Evolutionary conservation across 2,113 vertebrate genomes (phyloP).

Genomic region (Psephotus haematonotus): DNA sequence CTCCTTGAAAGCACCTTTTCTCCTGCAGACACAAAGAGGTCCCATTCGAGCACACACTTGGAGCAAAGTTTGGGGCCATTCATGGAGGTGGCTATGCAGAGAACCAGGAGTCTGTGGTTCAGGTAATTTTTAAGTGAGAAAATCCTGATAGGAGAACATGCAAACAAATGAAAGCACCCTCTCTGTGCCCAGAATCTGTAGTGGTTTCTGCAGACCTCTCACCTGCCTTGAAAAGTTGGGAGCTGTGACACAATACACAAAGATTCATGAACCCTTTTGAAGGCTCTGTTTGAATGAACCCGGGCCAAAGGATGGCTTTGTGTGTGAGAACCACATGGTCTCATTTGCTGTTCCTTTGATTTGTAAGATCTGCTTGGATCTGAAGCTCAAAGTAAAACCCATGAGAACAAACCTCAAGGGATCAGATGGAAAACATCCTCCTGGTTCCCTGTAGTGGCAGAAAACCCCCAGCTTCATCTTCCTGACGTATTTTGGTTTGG

Average conservation of each 20-base stretch:
- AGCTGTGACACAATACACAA: not conserved
- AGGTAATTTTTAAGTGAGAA: not conserved
- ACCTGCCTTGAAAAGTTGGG: not conserved
- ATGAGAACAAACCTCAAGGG: not conserved
- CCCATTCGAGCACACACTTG: not conserved
- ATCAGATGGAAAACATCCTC: not conserved
- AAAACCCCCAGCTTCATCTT: not conserved
- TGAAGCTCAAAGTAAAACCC: not conserved
- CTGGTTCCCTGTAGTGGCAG: not conserved
- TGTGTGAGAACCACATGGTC: not conserved
- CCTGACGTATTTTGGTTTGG: fast-evolving
- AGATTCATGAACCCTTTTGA: not conserved
- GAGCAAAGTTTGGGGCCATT: not conserved
- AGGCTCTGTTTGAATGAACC: not conserved
- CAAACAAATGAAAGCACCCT: not conserved
- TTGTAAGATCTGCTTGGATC: not conserved
- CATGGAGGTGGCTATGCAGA: not conserved
- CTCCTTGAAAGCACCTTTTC: not conserved
- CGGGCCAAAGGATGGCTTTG: not conserved
- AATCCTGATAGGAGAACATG: not conserved
- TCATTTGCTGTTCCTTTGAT: not conserved
- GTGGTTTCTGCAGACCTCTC: not conserved
- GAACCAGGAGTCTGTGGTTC: not conserved
- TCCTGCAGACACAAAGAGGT: not conserved
- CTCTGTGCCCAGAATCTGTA: not conserved